These are phyloP conservation scores for Pentamera pediparva DNA, from an alignment of 53 echinoderm and acorn worm genomes.

Conservation along the genomic window DNA sequence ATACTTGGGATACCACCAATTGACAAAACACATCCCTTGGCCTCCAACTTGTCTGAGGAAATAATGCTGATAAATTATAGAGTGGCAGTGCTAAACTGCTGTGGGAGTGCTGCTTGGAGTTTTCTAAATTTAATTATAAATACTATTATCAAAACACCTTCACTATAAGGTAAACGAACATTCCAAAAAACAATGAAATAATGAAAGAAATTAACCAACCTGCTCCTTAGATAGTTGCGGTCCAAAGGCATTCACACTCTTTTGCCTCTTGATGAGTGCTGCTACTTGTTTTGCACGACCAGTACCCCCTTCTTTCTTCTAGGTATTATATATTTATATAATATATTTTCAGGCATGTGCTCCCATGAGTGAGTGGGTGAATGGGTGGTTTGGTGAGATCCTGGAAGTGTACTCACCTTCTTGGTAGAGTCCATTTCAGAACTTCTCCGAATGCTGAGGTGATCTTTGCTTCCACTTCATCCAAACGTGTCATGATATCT, in stretches of 20 bases:
- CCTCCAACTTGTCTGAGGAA: background rate
- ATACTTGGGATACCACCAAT: background rate
- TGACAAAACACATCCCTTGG: background rate
- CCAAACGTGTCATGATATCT: conserved; percentile 54
- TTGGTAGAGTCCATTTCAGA: conserved; percentile 65
- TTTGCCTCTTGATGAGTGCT: background rate
- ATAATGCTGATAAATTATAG: no score
- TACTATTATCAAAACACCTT: no score
- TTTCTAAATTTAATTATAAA: no score
- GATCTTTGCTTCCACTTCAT: conserved; percentile 47
- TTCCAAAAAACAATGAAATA: no score
- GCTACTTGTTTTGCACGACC: background rate
- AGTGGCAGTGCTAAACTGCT: no score
- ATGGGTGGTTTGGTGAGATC: no score
- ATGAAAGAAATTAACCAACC: no score
- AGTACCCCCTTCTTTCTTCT: no score
- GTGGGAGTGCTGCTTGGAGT: no score
- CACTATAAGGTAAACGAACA: no score
- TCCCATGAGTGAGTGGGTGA: no score
- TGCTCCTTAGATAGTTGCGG: background rate
- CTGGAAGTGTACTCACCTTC: conserved; percentile 31
- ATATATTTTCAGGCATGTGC: no score
- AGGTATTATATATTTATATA: background rate
- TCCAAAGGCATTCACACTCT: background rate
- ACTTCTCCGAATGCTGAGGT: conserved; percentile 39